phyloP scores from a whole-genome alignment of 2,113 vertebrate genomes.

The Pogona vitticeps region DNA sequence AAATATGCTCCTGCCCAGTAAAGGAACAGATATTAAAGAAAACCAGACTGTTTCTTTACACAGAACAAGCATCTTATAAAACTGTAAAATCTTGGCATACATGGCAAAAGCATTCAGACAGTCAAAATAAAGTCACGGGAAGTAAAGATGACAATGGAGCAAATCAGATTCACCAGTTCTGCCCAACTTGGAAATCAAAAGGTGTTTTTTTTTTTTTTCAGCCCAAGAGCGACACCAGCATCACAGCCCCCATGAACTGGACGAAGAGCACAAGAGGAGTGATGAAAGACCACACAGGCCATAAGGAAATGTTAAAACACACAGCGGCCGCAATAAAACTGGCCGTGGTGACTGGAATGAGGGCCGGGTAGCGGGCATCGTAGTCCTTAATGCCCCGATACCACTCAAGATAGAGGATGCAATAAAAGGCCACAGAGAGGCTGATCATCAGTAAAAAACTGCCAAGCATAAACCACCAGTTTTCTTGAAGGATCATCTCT shows the following conservation, averaged over 20 bases:
- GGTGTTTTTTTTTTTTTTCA: no score
- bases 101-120: no score
- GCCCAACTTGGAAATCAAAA: no score
- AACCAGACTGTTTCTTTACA: no score
- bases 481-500: no score
- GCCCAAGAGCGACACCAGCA: slow-evolving; percentile 92
- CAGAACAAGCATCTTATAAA: no score
- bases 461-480: slow-evolving; percentile 88
- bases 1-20: no score
- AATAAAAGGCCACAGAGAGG: slow-evolving; percentile 85
- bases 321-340: slow-evolving; percentile 90
- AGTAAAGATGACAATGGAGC: no score
- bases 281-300: slow-evolving; percentile 93
- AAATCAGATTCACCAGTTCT: no score
- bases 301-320: slow-evolving; percentile 93
- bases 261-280: slow-evolving; percentile 91
- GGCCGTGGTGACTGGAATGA: slow-evolving; percentile 88
- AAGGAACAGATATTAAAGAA: no score
- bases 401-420: slow-evolving; percentile 95
- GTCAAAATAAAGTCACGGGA: no score
- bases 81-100: no score
- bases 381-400: slow-evolving; percentile 88
- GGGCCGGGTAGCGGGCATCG: slow-evolving; percentile 84
- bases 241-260: slow-evolving; percentile 96
- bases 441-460: slow-evolving; percentile 79